Conservation (phyloP, 2,797 vertebrate genomes). For the Malurus leucopterus region DNA sequence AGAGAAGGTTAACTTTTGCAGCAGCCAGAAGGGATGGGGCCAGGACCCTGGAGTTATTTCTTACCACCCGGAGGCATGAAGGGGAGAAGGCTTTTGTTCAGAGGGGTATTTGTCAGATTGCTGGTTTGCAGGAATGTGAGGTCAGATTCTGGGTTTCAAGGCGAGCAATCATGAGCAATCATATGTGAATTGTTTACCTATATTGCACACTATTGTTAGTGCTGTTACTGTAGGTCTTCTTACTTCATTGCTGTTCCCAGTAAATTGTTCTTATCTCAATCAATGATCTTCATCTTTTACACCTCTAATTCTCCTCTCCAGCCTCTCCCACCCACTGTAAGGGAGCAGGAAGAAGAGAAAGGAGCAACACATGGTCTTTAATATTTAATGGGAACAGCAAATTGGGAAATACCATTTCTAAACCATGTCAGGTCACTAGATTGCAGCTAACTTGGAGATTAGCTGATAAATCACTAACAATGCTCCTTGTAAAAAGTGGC, state of each 20-base stretch:
- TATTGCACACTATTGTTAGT: not conserved
- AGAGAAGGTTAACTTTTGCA: not conserved
- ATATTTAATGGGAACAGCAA: not conserved
- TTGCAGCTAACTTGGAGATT: not conserved
- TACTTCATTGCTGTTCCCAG: not conserved
- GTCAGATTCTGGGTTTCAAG: not conserved
- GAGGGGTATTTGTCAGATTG: not conserved
- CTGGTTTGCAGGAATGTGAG: not conserved
- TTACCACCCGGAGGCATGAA: not conserved
- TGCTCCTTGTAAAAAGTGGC: not conserved
- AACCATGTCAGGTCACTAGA: not conserved
- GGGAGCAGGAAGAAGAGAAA: not conserved
- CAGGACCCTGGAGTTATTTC: not conserved
- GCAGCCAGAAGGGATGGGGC: not conserved
- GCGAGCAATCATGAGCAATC: not conserved
- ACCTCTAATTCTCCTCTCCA: not conserved
- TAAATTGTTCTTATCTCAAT: not conserved
- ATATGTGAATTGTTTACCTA: fast-evolving
- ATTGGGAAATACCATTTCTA: not conserved
- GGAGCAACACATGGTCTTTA: fast-evolving
- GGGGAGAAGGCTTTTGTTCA: not conserved
- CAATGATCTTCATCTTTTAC: not conserved
- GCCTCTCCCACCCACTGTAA: not conserved
- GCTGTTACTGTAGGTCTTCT: not conserved
- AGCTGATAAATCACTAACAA: not conserved